These are phyloP conservation scores for Xerus rutilus DNA, from an alignment of 2,797 vertebrate genomes.

Conservation along the genomic window DNA sequence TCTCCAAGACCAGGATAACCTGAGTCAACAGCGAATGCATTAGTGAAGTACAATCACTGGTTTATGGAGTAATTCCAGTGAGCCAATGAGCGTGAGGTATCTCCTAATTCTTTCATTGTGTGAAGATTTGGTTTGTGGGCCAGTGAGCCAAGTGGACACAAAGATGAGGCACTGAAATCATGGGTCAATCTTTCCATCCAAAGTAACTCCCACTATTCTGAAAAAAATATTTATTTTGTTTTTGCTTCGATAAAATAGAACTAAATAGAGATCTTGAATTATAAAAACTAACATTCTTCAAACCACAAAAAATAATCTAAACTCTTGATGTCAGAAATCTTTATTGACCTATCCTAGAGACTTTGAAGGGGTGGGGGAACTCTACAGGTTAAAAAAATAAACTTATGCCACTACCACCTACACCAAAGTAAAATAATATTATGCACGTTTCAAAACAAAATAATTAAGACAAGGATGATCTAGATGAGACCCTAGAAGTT, in stretches of 20 bases:
- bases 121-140: conserved; percentile 63
- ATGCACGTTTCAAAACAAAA: not conserved
- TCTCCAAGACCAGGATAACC: not conserved
- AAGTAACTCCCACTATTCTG: not conserved
- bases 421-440: not conserved
- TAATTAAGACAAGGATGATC: not conserved
- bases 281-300: not conserved
- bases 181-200: not conserved
- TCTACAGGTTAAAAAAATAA: not conserved
- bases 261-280: not conserved
- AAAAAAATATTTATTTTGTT: not conserved
- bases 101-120: conserved; percentile 67
- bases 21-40: conserved; percentile 64
- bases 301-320: not conserved
- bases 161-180: conserved; percentile 49
- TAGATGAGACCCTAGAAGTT: not conserved
- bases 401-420: not conserved
- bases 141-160: conserved; percentile 51
- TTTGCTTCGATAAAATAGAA: not conserved
- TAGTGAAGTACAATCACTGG: conserved; percentile 48
- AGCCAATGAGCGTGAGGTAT: conserved; percentile 54
- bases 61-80: not conserved
- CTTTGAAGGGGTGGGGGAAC: not conserved
- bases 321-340: not conserved
- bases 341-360: not conserved